A percentile compares a stretch with the other conserved stretches of the same genome.
Evolutionary conservation across 2,888 invertebrate species (phyloP).

Genomic region (Seira sanloemensis): DNA sequence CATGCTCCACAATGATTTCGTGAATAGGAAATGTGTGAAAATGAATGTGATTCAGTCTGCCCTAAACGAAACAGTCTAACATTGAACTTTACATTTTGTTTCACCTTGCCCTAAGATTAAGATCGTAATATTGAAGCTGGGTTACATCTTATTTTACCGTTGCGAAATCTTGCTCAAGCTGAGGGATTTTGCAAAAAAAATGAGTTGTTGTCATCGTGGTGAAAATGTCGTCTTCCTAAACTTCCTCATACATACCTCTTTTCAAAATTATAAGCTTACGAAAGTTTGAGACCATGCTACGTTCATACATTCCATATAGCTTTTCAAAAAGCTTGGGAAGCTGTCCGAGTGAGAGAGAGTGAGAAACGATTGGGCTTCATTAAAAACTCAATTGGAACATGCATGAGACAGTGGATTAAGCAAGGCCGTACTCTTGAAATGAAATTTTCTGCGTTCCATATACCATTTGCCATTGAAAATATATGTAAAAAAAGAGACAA

Average conservation of each 20-base stretch:
- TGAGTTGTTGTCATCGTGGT: not conserved
- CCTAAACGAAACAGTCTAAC: not conserved
- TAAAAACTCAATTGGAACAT: not conserved
- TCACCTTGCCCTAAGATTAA: conserved; percentile 21
- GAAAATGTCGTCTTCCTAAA: not conserved
- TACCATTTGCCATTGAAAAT: conserved; percentile 32
- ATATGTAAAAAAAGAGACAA: not conserved
- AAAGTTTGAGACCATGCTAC: too few species aligned
- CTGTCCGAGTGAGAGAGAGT: not conserved
- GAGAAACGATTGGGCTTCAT: not conserved
- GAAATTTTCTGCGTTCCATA: conserved; percentile 22
- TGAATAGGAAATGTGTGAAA: not conserved
- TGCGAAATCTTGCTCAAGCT: too few species aligned
- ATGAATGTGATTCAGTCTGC: not conserved
- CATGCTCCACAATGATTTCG: not conserved
- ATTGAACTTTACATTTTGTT: conserved; percentile 29
- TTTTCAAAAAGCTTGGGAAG: not conserved
- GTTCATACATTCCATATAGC: not conserved
- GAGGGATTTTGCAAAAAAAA: not conserved
- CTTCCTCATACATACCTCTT: not conserved
- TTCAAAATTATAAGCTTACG: too few species aligned
- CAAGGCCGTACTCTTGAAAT: conserved; percentile 41
- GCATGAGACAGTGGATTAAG: conserved; percentile 2
- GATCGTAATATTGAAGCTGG: not conserved
- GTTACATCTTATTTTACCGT: not conserved